Evolutionary conservation across 2,888 invertebrate species (phyloP).

Genomic region (Lacanobia oleracea): DNA sequence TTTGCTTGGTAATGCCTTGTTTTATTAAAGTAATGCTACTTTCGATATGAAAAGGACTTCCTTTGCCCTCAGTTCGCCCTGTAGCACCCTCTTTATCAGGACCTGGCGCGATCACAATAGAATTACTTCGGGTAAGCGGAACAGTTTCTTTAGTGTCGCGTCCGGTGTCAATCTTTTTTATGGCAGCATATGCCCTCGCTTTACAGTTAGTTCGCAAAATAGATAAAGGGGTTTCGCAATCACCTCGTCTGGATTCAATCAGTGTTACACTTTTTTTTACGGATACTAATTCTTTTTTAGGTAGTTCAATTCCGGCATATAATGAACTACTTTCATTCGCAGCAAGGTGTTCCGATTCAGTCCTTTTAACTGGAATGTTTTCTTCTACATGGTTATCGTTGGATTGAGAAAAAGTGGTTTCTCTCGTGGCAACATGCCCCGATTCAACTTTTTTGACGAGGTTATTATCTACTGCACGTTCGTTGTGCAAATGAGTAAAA

Average conservation of each 20-base stretch:
- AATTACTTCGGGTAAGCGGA: neutral
- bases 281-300: neutral
- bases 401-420: neutral
- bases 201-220: neutral
- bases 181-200: neutral
- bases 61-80: neutral
- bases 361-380: neutral
- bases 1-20: neutral
- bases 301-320: neutral
- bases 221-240: neutral
- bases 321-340: neutral
- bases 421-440: neutral
- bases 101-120: neutral
- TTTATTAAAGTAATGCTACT: neutral
- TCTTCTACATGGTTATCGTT: neutral
- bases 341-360: neutral
- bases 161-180: conserved; percentile 3
- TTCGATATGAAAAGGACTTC: neutral
- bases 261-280: conserved; percentile 2
- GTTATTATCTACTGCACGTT: neutral
- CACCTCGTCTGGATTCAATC: conserved; percentile 1
- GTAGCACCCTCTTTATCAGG: neutral
- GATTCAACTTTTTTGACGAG: neutral
- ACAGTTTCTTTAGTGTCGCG: neutral
- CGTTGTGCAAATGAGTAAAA: neutral